phyloP scores from a whole-genome alignment of 2,888 invertebrate species.

The Catocala fraxini region DNA sequence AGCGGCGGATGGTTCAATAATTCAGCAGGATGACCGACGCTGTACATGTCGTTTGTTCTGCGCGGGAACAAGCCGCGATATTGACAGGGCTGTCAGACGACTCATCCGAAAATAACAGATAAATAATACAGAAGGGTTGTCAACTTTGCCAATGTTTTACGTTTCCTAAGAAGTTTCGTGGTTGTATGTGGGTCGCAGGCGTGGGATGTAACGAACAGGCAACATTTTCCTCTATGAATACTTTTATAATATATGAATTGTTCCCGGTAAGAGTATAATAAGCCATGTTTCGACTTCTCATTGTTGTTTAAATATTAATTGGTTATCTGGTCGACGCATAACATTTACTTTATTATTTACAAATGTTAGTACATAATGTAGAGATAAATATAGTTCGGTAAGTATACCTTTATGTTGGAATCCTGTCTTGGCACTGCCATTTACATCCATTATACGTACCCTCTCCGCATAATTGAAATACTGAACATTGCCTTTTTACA shows the following conservation, averaged over 20 bases:
- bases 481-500: slow-evolving; percentile 8
- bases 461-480: slow-evolving; percentile 10
- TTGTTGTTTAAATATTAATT: too few relatives aligned
- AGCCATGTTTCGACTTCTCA: neutral
- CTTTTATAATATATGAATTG: neutral
- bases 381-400: neutral
- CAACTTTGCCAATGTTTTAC: slow-evolving; percentile 19
- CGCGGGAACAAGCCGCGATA: slow-evolving; percentile 25
- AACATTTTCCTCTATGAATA: neutral
- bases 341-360: too few relatives aligned
- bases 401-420: slow-evolving; percentile 2
- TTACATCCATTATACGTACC: slow-evolving; percentile 7
- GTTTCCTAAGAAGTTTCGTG: slow-evolving; percentile 8
- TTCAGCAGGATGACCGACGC: slow-evolving; percentile 63
- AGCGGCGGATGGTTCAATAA: slow-evolving; percentile 66
- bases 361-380: neutral
- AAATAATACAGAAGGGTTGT: slow-evolving; percentile 33
- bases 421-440: neutral
- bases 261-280: neutral
- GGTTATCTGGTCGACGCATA: too few relatives aligned
- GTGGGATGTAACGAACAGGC: neutral
- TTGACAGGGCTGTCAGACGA: slow-evolving; percentile 32
- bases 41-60: slow-evolving; percentile 33
- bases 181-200: neutral
- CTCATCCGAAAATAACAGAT: slow-evolving; percentile 27